A percentile compares a stretch with the other conserved stretches of the same genome.
Conservation (phyloP, 2,797 vertebrate genomes). For the Sebastes vulpes region DNA sequence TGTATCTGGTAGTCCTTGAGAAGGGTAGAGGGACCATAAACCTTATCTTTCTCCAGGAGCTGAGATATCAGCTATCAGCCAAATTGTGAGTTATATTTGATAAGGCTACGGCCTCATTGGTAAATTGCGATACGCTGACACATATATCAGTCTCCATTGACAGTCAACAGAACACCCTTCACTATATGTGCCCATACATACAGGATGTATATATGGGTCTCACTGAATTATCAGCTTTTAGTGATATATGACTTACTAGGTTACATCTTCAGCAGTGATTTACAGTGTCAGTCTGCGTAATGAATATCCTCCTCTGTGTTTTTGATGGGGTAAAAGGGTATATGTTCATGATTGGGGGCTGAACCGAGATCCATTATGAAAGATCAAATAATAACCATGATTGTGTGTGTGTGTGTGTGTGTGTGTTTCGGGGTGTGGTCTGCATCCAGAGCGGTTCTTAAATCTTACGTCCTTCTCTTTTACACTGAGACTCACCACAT, state of each 20-base stretch:
- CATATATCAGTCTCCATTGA: conserved; percentile 49
- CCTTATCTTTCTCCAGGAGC: conserved; percentile 29
- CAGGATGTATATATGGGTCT: background rate
- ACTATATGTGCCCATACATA: conserved; percentile 1
- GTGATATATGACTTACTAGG: conserved; percentile 17
- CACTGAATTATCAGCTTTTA: conserved; percentile 20
- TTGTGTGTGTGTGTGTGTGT: background rate
- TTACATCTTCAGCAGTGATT: conserved; percentile 40
- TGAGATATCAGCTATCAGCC: conserved; percentile 47
- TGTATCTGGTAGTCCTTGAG: conserved; percentile 63
- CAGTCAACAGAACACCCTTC: conserved; percentile 25
- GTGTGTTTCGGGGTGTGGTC: background rate
- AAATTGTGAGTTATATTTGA: conserved; percentile 58
- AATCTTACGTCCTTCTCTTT: conserved; percentile 36
- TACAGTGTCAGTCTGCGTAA: conserved; percentile 12
- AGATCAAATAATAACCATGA: background rate
- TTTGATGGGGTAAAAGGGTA: conserved; percentile 29
- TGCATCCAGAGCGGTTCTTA: conserved; percentile 18
- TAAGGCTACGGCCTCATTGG: conserved; percentile 52
- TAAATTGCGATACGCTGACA: conserved; percentile 38
- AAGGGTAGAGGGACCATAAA: conserved; percentile 62
- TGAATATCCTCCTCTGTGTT: conserved; percentile 23
- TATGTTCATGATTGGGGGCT: background rate
- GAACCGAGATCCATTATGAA: conserved; percentile 13
- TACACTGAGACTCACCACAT: background rate